A percentile compares a stretch with the other conserved stretches of the same genome.
These are phyloP conservation scores for Cavia aperea DNA, from an alignment of 2,113 vertebrate genomes.

Conservation along the genomic window DNA sequence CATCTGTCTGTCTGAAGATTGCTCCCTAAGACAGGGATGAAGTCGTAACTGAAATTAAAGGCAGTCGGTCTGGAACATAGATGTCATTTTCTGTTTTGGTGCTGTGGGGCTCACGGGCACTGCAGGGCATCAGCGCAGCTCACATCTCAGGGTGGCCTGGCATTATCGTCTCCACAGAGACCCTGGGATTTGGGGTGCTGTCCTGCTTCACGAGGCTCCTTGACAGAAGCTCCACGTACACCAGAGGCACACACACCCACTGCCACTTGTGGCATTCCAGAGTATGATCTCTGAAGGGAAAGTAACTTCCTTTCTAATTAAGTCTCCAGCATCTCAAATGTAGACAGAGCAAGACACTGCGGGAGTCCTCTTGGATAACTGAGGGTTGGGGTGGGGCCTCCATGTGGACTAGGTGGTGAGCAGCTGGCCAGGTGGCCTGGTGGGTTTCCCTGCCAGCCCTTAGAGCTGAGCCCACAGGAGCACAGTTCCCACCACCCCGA, in stretches of 20 bases:
- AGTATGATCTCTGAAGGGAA: slow-evolving; percentile 40
- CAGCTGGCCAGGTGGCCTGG: not conserved
- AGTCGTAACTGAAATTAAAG: slow-evolving; percentile 15
- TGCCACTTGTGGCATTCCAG: slow-evolving; percentile 15
- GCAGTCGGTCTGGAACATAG: not conserved
- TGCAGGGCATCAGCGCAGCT: not conserved
- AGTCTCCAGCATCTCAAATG: slow-evolving; percentile 39
- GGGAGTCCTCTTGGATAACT: not conserved
- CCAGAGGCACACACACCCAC: slow-evolving; percentile 40
- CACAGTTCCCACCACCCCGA: not conserved
- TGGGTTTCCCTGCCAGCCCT: not conserved
- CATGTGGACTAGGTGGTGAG: not conserved
- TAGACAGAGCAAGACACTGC: not conserved
- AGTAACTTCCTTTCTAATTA: slow-evolving; percentile 47
- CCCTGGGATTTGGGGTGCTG: not conserved
- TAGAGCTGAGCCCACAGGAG: not conserved
- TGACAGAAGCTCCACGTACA: not conserved
- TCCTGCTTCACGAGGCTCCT: not conserved
- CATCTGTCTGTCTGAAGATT: not conserved
- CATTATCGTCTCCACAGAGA: accelerated
- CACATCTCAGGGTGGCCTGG: slow-evolving; percentile 17
- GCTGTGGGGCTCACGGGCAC: not conserved
- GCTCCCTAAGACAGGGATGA: not conserved
- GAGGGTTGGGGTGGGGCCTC: not conserved
- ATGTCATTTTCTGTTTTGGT: not conserved